Evolutionary conservation across 1,140 invertebrate genomes (phyloP), one percentile per base, ranked within the genome.

Genomic region (Cydia fagiglandana): DNA sequence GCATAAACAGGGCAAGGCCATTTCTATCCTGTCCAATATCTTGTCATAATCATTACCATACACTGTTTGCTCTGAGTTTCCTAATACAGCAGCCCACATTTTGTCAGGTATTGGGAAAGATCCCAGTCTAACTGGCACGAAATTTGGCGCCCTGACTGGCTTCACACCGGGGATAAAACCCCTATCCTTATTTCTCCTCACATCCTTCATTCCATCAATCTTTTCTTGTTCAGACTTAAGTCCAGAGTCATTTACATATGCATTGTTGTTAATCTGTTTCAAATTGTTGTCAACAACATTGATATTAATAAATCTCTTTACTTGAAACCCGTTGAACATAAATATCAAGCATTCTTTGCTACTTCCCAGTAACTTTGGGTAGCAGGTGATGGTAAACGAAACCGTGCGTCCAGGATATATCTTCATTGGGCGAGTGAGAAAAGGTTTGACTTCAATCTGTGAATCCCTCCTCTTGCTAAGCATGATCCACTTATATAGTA

Each of bases 101-200:
- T 91, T 93, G 15, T 94, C 86, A 3, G 96, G 96, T 28, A 96
- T 91, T 47, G 90, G 86, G 83, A 94, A 96, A 7, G 83, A 73
- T 0, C 92, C 93, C 30, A 94, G 83, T 77, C 88, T 92, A 0
- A 93, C 80, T n/a, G 93, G 81, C 34, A 94, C 82, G 87, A 96
- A 96, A 30, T 94, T 81, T 64, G 94, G 87, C 30, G 93, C 87
- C 83, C 93, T 94, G n/a, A 83, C 83, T 7, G 93, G 90, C 75
- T 86, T 93, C 41, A 96, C 86, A 1, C 96, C 95, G 66, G 94
- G 95, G 61, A 96, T 79, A 75, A 90, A 77, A 17, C 81, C 61
- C 0, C 80, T 30, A n/a, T 79, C 81, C n/a, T 78, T 77, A 34
- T 85, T 83, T 78, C 88, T 88, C 79, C 88, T 84, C 24, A 89